phyloP scores from a whole-genome alignment of 2,888 invertebrate genomes.

The Miltochrista miniata region DNA sequence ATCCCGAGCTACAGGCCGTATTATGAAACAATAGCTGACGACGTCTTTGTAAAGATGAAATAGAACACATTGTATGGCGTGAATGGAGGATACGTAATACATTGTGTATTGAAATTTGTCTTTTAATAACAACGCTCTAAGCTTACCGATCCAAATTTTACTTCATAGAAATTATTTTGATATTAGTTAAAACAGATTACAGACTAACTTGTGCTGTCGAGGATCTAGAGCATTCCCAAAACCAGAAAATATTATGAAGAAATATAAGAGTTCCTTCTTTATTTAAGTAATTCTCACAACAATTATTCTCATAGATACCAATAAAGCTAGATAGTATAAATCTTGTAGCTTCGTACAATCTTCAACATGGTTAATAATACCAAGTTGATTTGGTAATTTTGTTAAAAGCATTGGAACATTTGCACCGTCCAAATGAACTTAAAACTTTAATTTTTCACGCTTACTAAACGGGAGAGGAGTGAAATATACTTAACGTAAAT shows the following conservation, averaged over 20 bases:
- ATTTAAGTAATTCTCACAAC: not conserved
- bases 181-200: too few relatives aligned
- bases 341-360: not conserved
- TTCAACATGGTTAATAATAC: conserved; percentile 10
- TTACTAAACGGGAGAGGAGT: conserved; percentile 37
- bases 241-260: too few relatives aligned
- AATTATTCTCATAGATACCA: not conserved
- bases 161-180: too few relatives aligned
- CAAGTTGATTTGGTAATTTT: conserved; percentile 4
- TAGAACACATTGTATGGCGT: conserved; percentile 22
- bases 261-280: not conserved
- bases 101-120: conserved; percentile 27
- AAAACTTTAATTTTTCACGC: conserved; percentile 34
- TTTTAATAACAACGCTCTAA: conserved; percentile 17
- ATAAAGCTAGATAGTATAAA: conserved; percentile 1
- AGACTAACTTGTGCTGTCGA: too few relatives aligned
- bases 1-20: conserved; percentile 23
- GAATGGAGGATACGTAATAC: conserved; percentile 17
- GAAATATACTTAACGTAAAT: conserved; percentile 54
- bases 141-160: not conserved
- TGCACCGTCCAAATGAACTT: conserved; percentile 13
- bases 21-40: conserved; percentile 22
- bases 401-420: conserved; percentile 15
- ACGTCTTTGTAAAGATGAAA: conserved; percentile 20
- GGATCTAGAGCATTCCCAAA: too few relatives aligned